These are phyloP conservation scores for Percopsis transmontana DNA, from an alignment of 2,113 vertebrate genomes.

Conservation along the genomic window DNA sequence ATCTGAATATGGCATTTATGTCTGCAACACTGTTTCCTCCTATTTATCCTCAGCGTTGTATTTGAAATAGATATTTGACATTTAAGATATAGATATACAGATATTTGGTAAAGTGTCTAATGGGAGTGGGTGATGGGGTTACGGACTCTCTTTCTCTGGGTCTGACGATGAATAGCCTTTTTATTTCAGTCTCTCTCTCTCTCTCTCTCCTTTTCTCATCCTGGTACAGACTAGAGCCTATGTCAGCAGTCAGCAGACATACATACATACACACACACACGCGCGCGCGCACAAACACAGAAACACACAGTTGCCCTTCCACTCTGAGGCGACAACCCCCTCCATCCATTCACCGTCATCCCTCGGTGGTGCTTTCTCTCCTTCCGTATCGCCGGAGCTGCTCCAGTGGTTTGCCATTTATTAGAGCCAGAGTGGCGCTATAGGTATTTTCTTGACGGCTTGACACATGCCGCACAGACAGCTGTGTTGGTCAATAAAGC, in stretches of 20 bases:
- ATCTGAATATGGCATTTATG: too few relatives aligned
- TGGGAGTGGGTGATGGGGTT: too few relatives aligned
- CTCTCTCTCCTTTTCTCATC: neutral
- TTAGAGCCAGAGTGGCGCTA: constrained; percentile 47
- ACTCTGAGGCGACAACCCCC: constrained; percentile 2
- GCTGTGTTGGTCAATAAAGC: constrained; percentile 70
- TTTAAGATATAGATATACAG: too few relatives aligned
- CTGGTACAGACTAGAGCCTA: constrained; percentile 64
- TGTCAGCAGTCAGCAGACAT: constrained; percentile 44
- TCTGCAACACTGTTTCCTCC: too few relatives aligned
- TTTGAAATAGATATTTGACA: too few relatives aligned
- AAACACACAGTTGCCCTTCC: constrained; percentile 1
- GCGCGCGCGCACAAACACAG: constrained; percentile 4
- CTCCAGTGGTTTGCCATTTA: constrained; percentile 57
- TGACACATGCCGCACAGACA: constrained; percentile 62
- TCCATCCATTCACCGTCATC: constrained; percentile 47
- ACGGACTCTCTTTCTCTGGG: too few relatives aligned
- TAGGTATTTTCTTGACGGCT: constrained; percentile 61
- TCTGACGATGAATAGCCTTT: neutral
- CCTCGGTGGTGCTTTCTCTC: constrained; percentile 42
- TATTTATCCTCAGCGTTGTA: too few relatives aligned
- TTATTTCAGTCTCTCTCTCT: neutral
- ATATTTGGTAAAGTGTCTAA: too few relatives aligned
- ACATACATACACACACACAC: constrained; percentile 8
- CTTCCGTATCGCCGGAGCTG: constrained; percentile 36